Base-by-base conservation (phyloP, 2,113 vertebrate species). In the Leiothrix lutea region DNA sequence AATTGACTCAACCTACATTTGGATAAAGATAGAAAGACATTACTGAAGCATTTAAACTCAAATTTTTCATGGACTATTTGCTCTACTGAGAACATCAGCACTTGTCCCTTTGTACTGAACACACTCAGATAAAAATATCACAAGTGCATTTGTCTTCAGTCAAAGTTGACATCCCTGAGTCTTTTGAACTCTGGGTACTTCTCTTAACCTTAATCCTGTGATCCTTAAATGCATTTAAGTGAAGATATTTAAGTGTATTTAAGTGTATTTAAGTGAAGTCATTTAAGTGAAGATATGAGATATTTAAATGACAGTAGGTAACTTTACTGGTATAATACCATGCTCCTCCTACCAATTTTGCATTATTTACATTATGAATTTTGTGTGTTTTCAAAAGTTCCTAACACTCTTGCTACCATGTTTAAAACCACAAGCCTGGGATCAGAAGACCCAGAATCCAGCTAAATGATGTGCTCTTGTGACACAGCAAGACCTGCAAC, bases 31-130 rank as follows among this genome's bases (percentile, higher is more conserved):
- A 84, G 92, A 94, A 89, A 80, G 84, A 73, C 61, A 85, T 81
- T 84, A 86, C 64, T 60, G 67, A 78, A 86, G 24, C 64, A 88
- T 66, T 96, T 86, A 83, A 93, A 86, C 40, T 73, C 54, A 48
- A 24, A n/a, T 77, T 93, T 90, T 92, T 90, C 75, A 90, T 48
- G 60, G 67, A 64, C 77, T 88, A 77, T 91, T 90, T 93, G 79
- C 40, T 91, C 56, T 79, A 36, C 70, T 57, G 40, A 93, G 81
- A 90, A 17, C 33, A 93, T 82, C 48, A 60, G 25, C 61, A 79
- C 53, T 82, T 71, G 70, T 48, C 78, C 72, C 25, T 87, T 87
- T 81, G 35, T 81, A 87, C 31, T 57, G 48, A 83, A 81, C 47
- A 71, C 0, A 4, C 11, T 64, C 61, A 81, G 51, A 80, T 57